Evolutionary conservation across 2,888 invertebrate genomes (phyloP).

Genomic region (Dioctria linearis): DNA sequence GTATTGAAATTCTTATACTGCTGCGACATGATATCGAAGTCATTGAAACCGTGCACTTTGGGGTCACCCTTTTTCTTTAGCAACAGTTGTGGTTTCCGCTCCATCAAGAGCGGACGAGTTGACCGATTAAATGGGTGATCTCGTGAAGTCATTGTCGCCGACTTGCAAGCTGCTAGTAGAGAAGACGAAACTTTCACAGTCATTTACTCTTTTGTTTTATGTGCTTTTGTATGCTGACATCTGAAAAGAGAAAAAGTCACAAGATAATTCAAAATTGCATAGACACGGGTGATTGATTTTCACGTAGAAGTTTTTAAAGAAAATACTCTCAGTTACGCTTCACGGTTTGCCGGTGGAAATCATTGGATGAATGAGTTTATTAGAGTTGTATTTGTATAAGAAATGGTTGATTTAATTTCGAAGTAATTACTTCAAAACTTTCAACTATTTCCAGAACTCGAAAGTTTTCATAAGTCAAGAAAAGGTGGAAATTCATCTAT

Average conservation of each 20-base stretch:
- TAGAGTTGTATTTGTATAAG: too few species aligned
- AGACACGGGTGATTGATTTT: too few species aligned
- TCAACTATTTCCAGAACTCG: too few species aligned
- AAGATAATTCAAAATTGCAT: background rate
- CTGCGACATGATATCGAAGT: constrained; percentile 69
- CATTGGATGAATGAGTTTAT: background rate
- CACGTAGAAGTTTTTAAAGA: too few species aligned
- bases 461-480: too few species aligned
- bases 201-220: constrained; percentile 60
- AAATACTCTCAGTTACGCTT: too few species aligned
- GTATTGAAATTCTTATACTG: constrained; percentile 68
- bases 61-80: constrained; percentile 62
- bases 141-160: constrained; percentile 63
- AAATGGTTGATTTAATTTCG: too few species aligned
- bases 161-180: constrained; percentile 60
- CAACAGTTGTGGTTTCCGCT: constrained; percentile 64
- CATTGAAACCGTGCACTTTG: constrained; percentile 70
- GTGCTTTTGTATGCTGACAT: background rate
- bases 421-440: too few species aligned
- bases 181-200: constrained; percentile 65
- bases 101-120: constrained; percentile 67
- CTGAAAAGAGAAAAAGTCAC: background rate
- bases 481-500: too few species aligned
- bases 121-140: constrained; percentile 68
- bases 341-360: background rate